Percentiles rank a stretch among this genome's conserved stretches.
These are phyloP conservation scores for Quadroppia sp. DNA, from an alignment of 2,888 invertebrate species.

Conservation along the genomic window DNA sequence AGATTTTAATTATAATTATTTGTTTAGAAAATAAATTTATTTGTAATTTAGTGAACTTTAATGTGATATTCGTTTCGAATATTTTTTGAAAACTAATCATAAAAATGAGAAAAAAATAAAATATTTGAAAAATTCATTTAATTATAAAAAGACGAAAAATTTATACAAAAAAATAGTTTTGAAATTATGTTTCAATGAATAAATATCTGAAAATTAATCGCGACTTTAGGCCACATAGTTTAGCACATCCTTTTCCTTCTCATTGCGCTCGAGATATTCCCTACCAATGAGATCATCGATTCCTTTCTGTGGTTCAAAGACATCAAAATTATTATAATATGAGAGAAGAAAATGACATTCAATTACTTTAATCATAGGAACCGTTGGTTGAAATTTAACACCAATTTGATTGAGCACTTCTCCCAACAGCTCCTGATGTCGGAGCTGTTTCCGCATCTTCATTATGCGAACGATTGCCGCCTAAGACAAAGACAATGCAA, in stretches of 20 bases:
- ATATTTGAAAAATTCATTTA: not conserved
- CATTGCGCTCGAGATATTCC: conserved; percentile 12
- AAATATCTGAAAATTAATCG: no score
- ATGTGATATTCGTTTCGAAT: no score
- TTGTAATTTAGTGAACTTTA: not conserved
- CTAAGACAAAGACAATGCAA: no score
- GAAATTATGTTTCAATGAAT: no score
- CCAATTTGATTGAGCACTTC: conserved; percentile 94
- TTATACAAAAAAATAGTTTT: no score
- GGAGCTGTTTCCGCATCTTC: conserved; percentile 94
- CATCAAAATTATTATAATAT: not conserved
- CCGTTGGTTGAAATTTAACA: conserved; percentile 91
- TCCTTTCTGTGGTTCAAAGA: conserved; percentile 26
- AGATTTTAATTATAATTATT: not conserved
- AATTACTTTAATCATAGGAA: conserved; percentile 86
- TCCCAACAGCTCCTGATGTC: conserved; percentile 82
- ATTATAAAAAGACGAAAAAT: no score
- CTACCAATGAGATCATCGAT: conserved; percentile 19
- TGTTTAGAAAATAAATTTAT: not conserved
- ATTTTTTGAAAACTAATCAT: no score
- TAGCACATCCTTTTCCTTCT: not conserved
- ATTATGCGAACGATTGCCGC: conserved; percentile 64
- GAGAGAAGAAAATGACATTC: conserved; percentile 48
- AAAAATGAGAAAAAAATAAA: no score
- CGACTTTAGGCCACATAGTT: conserved; percentile 25